These are phyloP conservation scores for Synergus japonicus DNA, from an alignment of 2,888 invertebrate genomes.

Conservation along the genomic window DNA sequence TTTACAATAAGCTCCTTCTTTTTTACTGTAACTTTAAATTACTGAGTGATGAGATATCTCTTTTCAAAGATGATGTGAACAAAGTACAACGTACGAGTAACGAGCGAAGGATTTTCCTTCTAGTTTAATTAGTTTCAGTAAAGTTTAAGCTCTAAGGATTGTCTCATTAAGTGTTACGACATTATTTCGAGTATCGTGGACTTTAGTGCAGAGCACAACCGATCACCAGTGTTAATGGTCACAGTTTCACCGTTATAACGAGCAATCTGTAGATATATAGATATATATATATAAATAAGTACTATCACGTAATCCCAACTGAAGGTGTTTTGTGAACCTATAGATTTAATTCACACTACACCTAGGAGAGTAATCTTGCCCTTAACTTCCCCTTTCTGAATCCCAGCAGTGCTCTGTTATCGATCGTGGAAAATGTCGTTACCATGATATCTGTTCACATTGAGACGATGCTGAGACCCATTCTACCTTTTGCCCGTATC, in stretches of 20 bases:
- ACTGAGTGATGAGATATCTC: not conserved
- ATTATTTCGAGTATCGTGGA: slow-evolving; percentile 7
- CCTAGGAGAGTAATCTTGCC: not conserved
- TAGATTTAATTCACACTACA: slow-evolving; percentile 24
- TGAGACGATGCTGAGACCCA: slow-evolving; percentile 5
- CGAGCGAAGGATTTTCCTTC: not conserved
- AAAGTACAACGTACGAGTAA: not conserved
- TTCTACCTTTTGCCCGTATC: not conserved
- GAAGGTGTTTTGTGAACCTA: not conserved
- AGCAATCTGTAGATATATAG: not conserved
- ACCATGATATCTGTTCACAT: slow-evolving; percentile 21
- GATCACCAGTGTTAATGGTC: not conserved
- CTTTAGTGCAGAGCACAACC: not conserved
- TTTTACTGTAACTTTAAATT: not conserved
- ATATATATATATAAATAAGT: not conserved
- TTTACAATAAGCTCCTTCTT: not conserved
- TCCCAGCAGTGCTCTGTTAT: slow-evolving; percentile 24
- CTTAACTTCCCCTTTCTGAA: slow-evolving; percentile 19
- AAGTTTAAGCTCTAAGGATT: slow-evolving; percentile 4
- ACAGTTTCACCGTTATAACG: not conserved
- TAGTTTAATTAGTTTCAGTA: slow-evolving; percentile 22
- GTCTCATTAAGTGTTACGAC: not conserved
- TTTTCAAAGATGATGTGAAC: not conserved
- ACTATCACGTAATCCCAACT: not conserved
- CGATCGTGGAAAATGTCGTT: slow-evolving; percentile 31